Evolutionary conservation across 2,797 vertebrate genomes (phyloP).

Genomic region (Perdix hodgsoniae): DNA sequence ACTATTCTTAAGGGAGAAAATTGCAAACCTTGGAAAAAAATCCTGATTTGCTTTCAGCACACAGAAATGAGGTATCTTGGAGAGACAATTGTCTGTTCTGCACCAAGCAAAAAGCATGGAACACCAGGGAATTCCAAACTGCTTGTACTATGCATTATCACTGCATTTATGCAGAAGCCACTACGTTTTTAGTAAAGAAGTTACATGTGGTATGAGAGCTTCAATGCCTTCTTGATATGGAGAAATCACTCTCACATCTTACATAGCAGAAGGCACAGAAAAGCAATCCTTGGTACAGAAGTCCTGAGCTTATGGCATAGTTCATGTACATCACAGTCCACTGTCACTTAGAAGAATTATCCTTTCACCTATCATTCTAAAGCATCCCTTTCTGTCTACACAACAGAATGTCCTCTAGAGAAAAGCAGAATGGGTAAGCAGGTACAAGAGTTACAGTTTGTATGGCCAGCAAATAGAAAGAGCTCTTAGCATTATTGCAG

Average conservation of each 20-base stretch:
- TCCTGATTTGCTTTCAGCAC: not conserved
- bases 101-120: not conserved
- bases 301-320: not conserved
- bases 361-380: not conserved
- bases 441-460: not conserved
- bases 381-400: not conserved
- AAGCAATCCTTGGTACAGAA: not conserved
- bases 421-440: not conserved
- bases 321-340: not conserved
- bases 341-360: fast-evolving
- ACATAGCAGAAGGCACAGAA: not conserved
- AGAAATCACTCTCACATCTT: not conserved
- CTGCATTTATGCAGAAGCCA: not conserved
- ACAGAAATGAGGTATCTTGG: not conserved
- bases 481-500: not conserved
- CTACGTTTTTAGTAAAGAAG: not conserved
- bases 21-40: not conserved
- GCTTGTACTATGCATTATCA: not conserved
- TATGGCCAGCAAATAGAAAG: not conserved
- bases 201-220: not conserved
- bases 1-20: not conserved
- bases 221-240: not conserved
- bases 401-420: not conserved
- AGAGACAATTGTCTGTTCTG: not conserved
- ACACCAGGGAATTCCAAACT: not conserved